Percentiles rank a stretch among this genome's conserved stretches.
Evolutionary conservation across 2,888 invertebrate genomes (phyloP).

Genomic region (Coleophora flavipennella): DNA sequence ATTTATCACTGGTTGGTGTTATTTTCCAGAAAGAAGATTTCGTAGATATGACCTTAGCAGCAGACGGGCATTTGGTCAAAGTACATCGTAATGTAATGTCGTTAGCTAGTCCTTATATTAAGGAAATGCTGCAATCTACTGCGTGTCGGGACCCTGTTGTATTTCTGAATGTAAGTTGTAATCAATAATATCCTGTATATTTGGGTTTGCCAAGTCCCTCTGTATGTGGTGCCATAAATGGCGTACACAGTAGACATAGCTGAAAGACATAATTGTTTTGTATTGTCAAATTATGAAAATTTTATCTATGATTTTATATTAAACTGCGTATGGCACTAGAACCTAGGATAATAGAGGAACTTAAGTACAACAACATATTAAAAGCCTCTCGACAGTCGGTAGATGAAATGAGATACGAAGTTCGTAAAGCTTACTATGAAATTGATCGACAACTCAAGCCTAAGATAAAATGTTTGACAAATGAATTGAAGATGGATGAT

Average conservation of each 20-base stretch:
- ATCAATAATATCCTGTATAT: too few species aligned
- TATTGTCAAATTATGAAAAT: too few species aligned
- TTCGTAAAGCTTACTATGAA: constrained; percentile 69
- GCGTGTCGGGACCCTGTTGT: constrained; percentile 45
- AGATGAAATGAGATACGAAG: constrained; percentile 68
- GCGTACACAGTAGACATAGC: too few species aligned
- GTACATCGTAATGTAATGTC: constrained; percentile 51
- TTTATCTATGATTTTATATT: too few species aligned
- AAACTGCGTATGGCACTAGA: too few species aligned
- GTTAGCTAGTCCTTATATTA: constrained; percentile 52
- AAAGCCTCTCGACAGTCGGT: constrained; percentile 75
- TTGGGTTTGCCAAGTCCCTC: too few species aligned
- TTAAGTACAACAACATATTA: constrained; percentile 78
- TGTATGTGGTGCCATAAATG: too few species aligned
- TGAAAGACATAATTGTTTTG: too few species aligned
- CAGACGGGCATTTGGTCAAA: constrained; percentile 48
- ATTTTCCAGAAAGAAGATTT: constrained; percentile 57
- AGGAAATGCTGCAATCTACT: constrained; percentile 35
- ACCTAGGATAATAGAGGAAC: constrained; percentile 80
- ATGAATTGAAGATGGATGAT: constrained; percentile 55
- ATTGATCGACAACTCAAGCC: constrained; percentile 71
- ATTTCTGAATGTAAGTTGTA: constrained; percentile 49
- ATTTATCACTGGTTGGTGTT: too few species aligned
- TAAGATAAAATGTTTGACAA: constrained; percentile 68
- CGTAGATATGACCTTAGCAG: constrained; percentile 60